Evolutionary conservation across 2,113 vertebrate genomes (phyloP).

Genomic region (Drymodes brunneopygia): DNA sequence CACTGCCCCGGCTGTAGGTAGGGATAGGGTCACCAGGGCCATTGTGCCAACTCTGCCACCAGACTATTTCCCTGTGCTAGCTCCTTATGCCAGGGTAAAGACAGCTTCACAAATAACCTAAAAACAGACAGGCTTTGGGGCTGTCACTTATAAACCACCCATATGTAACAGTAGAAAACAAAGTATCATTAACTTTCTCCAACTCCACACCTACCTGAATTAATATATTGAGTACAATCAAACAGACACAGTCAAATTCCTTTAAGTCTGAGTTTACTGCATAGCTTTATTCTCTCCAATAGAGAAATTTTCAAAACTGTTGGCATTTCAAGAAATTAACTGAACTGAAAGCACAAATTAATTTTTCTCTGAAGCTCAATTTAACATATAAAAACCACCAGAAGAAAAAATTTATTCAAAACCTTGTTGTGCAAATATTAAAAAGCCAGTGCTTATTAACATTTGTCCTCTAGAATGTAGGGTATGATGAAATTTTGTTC

Average conservation of each 20-base stretch:
- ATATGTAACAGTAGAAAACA: neutral
- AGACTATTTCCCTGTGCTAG: neutral
- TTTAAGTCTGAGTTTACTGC: neutral
- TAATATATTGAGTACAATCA: neutral
- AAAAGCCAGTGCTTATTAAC: neutral
- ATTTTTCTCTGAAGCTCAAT: neutral
- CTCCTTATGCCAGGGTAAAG: neutral
- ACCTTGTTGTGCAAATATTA: neutral
- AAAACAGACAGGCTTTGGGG: neutral
- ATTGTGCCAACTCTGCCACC: neutral
- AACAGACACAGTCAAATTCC: neutral
- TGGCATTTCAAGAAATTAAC: neutral
- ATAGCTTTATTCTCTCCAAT: neutral
- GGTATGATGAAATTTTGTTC: neutral
- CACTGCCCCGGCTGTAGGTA: neutral
- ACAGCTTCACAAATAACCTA: neutral
- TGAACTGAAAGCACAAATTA: neutral
- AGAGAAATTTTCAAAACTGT: neutral
- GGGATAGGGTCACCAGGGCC: neutral
- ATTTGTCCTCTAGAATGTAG: neutral
- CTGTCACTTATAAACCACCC: neutral
- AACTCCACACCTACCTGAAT: neutral
- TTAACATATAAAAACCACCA: neutral
- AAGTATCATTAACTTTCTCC: neutral
- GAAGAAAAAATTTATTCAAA: neutral